Evolutionary conservation across 92 coral and sea anemone genomes (phyloP).

Genomic region (Virgularia gustaviana): DNA sequence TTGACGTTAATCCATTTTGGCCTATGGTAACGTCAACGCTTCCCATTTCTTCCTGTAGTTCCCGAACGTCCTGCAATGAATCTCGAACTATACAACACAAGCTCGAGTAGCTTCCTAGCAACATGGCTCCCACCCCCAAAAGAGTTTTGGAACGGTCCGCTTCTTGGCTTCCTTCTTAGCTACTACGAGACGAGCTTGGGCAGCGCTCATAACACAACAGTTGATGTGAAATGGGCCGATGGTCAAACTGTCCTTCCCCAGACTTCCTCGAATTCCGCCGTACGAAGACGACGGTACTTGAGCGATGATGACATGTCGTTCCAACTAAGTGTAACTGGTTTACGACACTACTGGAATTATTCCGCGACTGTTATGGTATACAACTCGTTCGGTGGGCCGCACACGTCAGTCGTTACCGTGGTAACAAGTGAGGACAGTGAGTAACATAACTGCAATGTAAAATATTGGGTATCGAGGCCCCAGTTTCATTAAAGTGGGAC

Average conservation of each 20-base stretch:
- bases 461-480: too few relatives aligned
- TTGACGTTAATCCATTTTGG: too few relatives aligned
- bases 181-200: background rate
- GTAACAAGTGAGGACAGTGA: too few relatives aligned
- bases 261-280: too few relatives aligned
- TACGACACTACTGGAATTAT: slow-evolving; percentile 33
- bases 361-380: slow-evolving; percentile 32
- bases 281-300: background rate
- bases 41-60: too few relatives aligned
- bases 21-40: too few relatives aligned
- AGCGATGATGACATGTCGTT: background rate
- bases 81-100: background rate
- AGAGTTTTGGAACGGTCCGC: slow-evolving; percentile 2
- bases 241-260: too few relatives aligned
- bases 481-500: too few relatives aligned
- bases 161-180: slow-evolving; percentile 23
- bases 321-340: background rate
- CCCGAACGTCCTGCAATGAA: slow-evolving; percentile 21
- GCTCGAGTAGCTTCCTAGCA: background rate
- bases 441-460: too few relatives aligned
- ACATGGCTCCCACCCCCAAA: slow-evolving; percentile 30
- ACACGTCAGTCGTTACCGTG: slow-evolving; percentile 28
- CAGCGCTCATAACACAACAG: background rate
- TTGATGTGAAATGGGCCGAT: background rate
- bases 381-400: slow-evolving; percentile 38